Base-by-base conservation (phyloP, 2,113 vertebrate species). In the Cyprinodon tularosa region DNA sequence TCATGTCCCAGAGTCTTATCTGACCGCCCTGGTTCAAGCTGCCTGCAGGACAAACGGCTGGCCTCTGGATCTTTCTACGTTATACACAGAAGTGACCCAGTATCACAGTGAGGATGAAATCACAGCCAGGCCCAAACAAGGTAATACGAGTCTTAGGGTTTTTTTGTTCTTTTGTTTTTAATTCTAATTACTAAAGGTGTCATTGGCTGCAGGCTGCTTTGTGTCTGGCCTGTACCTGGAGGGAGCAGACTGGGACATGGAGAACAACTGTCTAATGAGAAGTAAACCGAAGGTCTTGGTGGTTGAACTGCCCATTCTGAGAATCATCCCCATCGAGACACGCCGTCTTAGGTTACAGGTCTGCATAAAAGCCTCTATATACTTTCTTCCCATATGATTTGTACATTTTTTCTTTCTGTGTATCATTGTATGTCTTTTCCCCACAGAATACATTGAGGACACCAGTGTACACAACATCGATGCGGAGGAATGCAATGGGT, bases 61-160 rank as follows among this genome's bases (percentile, higher is more conserved):
- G 98, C 96, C 98, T 0, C 94, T 99, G 86, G 97, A 99, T 87
- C 95, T 92, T 71, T 96, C 96, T 82, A 97, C 97, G 1, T 86
- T 99, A 68, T 98, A 97, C 93, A 98, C 98, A 0, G 93, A 99
- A 76, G 98, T 99, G 50, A 98, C 97, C 66, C 91, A 91, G 39
- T 97, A 94, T 87, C 90, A 70, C 45, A 94, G 86, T 0, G 93
- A 93, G 2, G 95, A 96, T 0, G 96, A 98, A 48, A 86, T 99
- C 64, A 87, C 71, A 0, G 95, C 96, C 74, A 91, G 71, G 20
- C 89, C 95, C 0, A 87, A 82, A 5, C 95, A 97, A 83, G 97
- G 97, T 97, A 85, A 89, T 6, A 65, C 4, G 5, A 44, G 37
- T n/a, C 22, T 66, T 11, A 0, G 8, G 22, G 7, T 70, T 62